Base-by-base conservation (phyloP, 2,797 vertebrate genomes). In the Silurus aristotelis region DNA sequence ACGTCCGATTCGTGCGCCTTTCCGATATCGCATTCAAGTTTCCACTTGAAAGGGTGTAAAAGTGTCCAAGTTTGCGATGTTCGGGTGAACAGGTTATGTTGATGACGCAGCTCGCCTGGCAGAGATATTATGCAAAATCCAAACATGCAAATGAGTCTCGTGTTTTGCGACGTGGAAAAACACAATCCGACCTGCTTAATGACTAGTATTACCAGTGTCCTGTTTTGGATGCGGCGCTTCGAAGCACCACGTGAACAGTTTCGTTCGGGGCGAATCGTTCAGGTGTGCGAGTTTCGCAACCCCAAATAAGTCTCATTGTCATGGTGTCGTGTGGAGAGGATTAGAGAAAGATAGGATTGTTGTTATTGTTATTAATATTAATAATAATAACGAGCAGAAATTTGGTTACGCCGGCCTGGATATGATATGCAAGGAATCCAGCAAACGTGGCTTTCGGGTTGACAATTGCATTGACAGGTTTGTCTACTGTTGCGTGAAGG, bases 121-220 rank as follows among this genome's bases (percentile, higher is more conserved):
- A 52, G 61, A 66, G 78, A 48, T 66, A 80, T 80, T 80, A 66
- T 80, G 43, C 78, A 80, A 80, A 80, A 52, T 64, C 78, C 22
- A 3, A n/a, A 17, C 20, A 66, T 52, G 78, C 78, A 80, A 80
- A 80, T 66, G 43, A 27, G 22, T 19, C 4, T 27, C 10, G 60
- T 63, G 38, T 22, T 52, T 52, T n/a, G 60, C 46, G 12, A n/a
- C 4, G 60, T 52, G 61, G 43, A 17, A 79, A 46, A 80, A 10
- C 6, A 66, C 38, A 66, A 52, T 64, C 38, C 61, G 2, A 27
- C 1, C 43, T n/a, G 31, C 43, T 27, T 27, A 10, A 27, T 27
- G 17, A 48, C 1, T 10, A 10, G 20, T 46, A 22, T 38, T 8
- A 77, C 38, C 12, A 13, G 13, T 43, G 31, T n/a, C 58, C 56